These are phyloP conservation scores for Ceramica pisi DNA, from an alignment of 2,888 invertebrate species.

Conservation along the genomic window DNA sequence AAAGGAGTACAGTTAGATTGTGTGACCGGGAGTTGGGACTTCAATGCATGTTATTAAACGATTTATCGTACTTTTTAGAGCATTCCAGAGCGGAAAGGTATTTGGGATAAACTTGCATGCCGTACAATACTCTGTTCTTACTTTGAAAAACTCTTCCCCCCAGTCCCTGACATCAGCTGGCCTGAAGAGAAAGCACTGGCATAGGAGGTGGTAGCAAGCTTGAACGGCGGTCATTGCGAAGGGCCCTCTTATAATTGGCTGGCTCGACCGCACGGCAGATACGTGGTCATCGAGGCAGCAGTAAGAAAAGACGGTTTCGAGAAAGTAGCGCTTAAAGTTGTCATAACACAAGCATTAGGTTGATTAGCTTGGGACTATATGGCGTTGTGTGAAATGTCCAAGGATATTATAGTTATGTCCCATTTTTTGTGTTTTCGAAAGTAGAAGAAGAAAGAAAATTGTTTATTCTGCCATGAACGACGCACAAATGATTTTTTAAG, in stretches of 20 bases:
- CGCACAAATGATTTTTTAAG: background rate
- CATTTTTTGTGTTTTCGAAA: background rate
- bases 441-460: background rate
- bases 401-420: too few species aligned
- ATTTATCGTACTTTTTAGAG: background rate
- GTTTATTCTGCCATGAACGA: too few species aligned
- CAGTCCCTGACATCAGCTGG: constrained; percentile 75
- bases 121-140: constrained; percentile 12
- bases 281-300: background rate
- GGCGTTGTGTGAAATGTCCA: too few species aligned
- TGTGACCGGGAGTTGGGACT: background rate
- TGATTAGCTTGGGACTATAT: too few species aligned
- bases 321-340: background rate
- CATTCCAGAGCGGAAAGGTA: background rate
- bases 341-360: too few species aligned
- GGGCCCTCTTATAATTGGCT: background rate
- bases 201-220: constrained; percentile 63
- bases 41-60: constrained; percentile 11
- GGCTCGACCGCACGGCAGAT: background rate
- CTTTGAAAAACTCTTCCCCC: constrained; percentile 63
- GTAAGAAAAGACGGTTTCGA: background rate
- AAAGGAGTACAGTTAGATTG: background rate
- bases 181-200: constrained; percentile 78
- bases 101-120: constrained; percentile 15
- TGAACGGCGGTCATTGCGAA: constrained; percentile 3